Base-by-base conservation (phyloP, 2,797 vertebrate genomes). In the Ara ararauna region DNA sequence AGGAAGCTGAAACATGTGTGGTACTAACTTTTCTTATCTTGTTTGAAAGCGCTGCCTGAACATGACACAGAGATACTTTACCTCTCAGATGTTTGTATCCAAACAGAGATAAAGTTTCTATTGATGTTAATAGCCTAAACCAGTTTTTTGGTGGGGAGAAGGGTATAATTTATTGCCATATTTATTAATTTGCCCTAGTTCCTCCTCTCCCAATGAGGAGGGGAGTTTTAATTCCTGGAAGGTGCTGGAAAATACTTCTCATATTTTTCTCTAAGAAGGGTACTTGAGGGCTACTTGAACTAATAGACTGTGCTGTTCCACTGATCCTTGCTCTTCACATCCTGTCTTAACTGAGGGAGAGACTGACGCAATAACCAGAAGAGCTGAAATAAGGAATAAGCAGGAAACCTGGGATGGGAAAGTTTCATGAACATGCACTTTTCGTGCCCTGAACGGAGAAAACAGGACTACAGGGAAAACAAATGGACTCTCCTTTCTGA, bases 101-200 rank as follows among this genome's bases (percentile, higher is more conserved):
- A 83, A 90, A 75, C 62, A 74, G 64, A 71, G 88, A 83, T 73
- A 76, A 85, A 74, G 56, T 94, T 96, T 89, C 68, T 94, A 27
- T 58, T 68, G 58, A 77, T 78, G 85, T 87, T 87, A 85, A 58
- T 80, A 81, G 47, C 42, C 38, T 84, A 72, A 72, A 83, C 9
- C n/a, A 61, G 19, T 70, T 83, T 80, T 78, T 70, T 83, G 30
- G 18, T 80, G 44, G 47, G 90, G 45, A 92, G 53, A 74, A 80
- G 58, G 45, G 36, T 95, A 7, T 95, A 96, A 96, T 94, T 96
- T 96, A 95, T 96, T 91, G 91, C 92, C 20, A 7, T 96, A 96
- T 96, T 94, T 95, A 94, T 96, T 95, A 90, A 83, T 68, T 73
- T 74, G 17, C 70, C 56, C 82, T 93, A 66, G 56, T 93, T 82